phyloP scores from a whole-genome alignment of 2,888 invertebrate genomes.

The Parnassius glacialis region DNA sequence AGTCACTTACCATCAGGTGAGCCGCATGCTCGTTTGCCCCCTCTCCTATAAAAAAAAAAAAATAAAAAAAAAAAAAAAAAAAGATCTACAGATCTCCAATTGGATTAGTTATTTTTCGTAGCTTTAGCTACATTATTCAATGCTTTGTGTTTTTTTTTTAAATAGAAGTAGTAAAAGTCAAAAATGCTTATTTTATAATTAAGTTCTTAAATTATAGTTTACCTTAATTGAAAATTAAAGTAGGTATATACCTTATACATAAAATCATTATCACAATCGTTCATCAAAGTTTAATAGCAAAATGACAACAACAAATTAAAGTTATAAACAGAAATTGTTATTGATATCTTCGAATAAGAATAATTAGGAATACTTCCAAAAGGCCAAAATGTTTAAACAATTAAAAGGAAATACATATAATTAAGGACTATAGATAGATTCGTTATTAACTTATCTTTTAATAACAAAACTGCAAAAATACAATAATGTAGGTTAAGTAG shows the following conservation, averaged over 20 bases:
- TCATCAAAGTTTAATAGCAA: constrained; percentile 3
- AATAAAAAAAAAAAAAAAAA: too few relatives aligned
- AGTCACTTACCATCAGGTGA: too few relatives aligned
- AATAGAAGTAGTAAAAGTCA: too few relatives aligned
- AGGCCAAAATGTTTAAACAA: neutral
- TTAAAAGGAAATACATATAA: too few relatives aligned
- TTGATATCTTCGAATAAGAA: neutral
- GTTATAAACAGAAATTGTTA: neutral
- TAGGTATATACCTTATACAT: neutral
- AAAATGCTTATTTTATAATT: neutral
- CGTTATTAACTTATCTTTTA: neutral
- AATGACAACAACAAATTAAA: neutral
- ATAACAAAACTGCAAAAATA: neutral
- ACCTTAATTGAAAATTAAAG: neutral
- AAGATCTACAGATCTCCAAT: too few relatives aligned
- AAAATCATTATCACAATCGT: constrained; percentile 18
- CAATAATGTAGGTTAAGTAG: neutral
- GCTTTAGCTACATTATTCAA: too few relatives aligned
- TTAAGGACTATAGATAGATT: too few relatives aligned
- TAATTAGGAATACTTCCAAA: neutral
- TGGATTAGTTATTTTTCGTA: too few relatives aligned
- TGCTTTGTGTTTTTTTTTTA: too few relatives aligned
- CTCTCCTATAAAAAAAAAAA: too few relatives aligned
- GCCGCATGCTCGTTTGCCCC: too few relatives aligned
- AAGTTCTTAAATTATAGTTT: neutral